Evolutionary conservation across 2,888 invertebrate species (phyloP).

Genomic region (Electrophaes corylata): DNA sequence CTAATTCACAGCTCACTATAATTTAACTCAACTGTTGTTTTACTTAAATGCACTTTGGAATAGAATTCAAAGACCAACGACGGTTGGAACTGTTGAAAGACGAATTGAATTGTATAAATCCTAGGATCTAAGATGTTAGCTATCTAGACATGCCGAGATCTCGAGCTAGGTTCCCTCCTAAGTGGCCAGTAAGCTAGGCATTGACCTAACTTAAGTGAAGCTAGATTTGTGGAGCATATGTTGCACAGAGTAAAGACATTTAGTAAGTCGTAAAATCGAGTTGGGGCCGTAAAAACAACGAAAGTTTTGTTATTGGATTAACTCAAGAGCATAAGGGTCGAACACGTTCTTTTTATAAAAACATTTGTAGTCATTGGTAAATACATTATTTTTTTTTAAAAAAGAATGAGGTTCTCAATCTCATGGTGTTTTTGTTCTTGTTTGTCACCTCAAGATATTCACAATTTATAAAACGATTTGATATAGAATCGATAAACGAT

Average conservation of each 20-base stretch:
- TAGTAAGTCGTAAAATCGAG: not conserved
- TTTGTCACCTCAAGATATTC: too few relatives aligned
- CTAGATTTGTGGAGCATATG: constrained; percentile 4
- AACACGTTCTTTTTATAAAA: not conserved
- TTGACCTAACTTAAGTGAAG: constrained; percentile 17
- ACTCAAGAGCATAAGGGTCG: not conserved
- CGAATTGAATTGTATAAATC: constrained; percentile 34
- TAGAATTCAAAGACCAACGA: constrained; percentile 22
- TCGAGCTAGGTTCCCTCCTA: constrained; percentile 8
- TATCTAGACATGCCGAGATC: constrained; percentile 22
- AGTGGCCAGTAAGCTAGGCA: constrained; percentile 20
- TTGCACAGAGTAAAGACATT: not conserved
- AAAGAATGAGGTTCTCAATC: too few relatives aligned
- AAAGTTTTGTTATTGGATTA: not conserved
- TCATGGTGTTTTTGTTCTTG: too few relatives aligned
- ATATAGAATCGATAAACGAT: too few relatives aligned
- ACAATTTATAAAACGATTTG: too few relatives aligned
- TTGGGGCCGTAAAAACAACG: not conserved
- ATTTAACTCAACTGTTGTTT: not conserved
- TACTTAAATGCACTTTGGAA: constrained; percentile 5
- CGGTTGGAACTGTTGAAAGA: constrained; percentile 24
- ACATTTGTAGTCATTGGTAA: not conserved
- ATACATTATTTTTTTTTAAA: too few relatives aligned
- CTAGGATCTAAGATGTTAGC: constrained; percentile 24
- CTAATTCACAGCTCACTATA: not conserved